Evolutionary conservation across 2,888 invertebrate species (phyloP).

Genomic region (Odiellus spinosus): DNA sequence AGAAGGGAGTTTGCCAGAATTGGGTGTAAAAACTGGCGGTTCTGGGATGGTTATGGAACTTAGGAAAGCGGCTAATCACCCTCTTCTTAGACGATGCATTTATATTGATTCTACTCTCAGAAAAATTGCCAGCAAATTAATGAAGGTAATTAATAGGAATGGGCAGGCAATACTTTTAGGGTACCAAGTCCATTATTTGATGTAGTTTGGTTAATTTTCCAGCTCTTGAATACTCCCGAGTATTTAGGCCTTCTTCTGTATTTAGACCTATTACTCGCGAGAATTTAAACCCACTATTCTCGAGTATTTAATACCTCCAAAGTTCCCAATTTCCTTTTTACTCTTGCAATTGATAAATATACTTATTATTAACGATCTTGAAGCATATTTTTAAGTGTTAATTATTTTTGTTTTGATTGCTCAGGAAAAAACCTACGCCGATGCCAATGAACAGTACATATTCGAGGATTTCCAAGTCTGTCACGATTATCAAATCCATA

Average conservation of each 20-base stretch:
- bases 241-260: too few relatives aligned
- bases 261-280: too few relatives aligned
- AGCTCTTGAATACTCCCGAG: neutral
- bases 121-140: conserved; percentile 49
- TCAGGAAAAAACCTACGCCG: conserved; percentile 32
- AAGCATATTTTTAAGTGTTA: neutral
- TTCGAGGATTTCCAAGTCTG: conserved; percentile 70
- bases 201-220: neutral
- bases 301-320: neutral
- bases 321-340: neutral
- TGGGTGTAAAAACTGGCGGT: conserved; percentile 15
- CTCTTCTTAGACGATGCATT: conserved; percentile 58
- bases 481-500: conserved; percentile 83
- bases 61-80: conserved; percentile 86
- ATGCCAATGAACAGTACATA: conserved; percentile 37
- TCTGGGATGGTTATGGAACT: conserved; percentile 76
- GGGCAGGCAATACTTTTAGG: too few relatives aligned
- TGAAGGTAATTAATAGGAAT: conserved; percentile 9
- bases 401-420: conserved; percentile 4
- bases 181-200: neutral
- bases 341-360: neutral
- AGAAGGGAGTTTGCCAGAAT: too few relatives aligned
- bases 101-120: conserved; percentile 41
- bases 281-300: too few relatives aligned
- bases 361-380: neutral